Evolutionary conservation across 1,140 invertebrate species (phyloP).

Genomic region (Psilanteris sp.): DNA sequence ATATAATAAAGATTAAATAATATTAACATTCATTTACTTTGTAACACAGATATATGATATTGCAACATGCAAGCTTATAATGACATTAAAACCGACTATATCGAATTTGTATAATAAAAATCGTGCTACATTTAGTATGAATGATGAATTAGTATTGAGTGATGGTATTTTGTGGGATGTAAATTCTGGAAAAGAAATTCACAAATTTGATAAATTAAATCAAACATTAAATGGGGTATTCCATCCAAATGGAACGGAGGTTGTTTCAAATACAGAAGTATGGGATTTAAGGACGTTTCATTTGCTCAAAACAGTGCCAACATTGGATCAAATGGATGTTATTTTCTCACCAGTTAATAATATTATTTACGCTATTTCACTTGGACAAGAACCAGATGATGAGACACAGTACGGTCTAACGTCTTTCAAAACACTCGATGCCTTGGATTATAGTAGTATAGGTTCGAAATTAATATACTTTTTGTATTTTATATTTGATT

Average conservation of each 20-base stretch:
- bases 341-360: conserved; percentile 85
- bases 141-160: conserved; percentile 93
- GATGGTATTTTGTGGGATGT: conserved; percentile 99
- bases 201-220: conserved; percentile 99
- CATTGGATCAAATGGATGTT: conserved; percentile 92
- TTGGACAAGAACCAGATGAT: conserved; percentile 84
- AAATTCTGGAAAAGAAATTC: conserved; percentile 90
- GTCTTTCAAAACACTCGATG: conserved; percentile 96
- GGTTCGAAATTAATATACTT: conserved; percentile 79
- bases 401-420: conserved; percentile 87
- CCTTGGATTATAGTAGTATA: conserved; percentile 95
- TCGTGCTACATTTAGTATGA: conserved; percentile 94
- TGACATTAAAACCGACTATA: conserved; percentile 87
- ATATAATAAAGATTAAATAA: too few species aligned
- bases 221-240: conserved; percentile 96
- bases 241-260: conserved; percentile 97
- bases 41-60: conserved; percentile 93
- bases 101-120: conserved; percentile 97
- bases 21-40: too few species aligned
- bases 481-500: too few species aligned
- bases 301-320: conserved; percentile 94
- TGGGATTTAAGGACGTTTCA: conserved; percentile 98
- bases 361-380: conserved; percentile 83
- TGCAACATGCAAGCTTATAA: conserved; percentile 87
- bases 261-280: conserved; percentile 93